phyloP scores from a whole-genome alignment of 2,797 vertebrate species.

The Orientallactaga sibirica region DNA sequence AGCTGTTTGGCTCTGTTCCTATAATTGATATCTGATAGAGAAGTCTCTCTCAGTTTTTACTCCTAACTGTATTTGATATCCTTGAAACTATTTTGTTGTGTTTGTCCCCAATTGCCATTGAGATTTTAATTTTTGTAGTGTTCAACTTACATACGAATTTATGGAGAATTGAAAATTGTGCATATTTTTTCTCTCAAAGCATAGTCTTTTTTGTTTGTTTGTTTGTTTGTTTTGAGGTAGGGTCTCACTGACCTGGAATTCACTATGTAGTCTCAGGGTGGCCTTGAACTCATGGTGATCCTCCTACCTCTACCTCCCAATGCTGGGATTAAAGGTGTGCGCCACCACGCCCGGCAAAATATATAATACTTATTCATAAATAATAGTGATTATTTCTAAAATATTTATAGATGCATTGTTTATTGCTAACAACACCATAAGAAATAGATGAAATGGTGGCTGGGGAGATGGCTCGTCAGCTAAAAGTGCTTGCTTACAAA shows the following conservation, averaged over 20 bases:
- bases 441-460: background rate
- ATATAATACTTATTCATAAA: constrained; percentile 43
- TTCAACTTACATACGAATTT: background rate
- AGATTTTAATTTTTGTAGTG: constrained; percentile 21
- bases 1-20: constrained; percentile 2
- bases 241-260: no score
- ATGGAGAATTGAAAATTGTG: constrained; percentile 3
- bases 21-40: background rate
- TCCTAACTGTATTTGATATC: background rate
- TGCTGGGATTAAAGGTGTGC: no score
- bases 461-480: no score
- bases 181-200: background rate
- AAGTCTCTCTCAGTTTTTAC: background rate
- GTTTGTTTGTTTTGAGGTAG: no score
- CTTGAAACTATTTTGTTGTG: constrained; percentile 51
- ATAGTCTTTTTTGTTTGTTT: background rate
- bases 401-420: constrained; percentile 33
- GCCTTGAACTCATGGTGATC: no score
- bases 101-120: constrained; percentile 14
- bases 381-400: constrained; percentile 12
- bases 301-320: no score
- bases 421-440: background rate
- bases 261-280: no score
- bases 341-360: no score
- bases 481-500: no score